phyloP scores from a whole-genome alignment of 2,888 invertebrate genomes.

The Drosophila melanosoma region DNA sequence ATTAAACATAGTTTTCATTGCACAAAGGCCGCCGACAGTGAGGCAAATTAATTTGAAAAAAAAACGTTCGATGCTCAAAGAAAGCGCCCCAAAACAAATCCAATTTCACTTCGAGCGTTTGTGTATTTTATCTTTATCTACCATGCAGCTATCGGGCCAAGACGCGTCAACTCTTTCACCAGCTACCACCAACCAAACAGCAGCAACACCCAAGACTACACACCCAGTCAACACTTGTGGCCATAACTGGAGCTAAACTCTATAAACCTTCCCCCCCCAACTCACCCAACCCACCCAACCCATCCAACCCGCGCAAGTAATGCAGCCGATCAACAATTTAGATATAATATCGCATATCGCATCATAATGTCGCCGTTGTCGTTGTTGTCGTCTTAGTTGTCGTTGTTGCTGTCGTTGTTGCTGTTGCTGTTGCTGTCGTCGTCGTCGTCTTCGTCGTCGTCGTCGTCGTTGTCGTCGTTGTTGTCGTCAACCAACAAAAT shows the following conservation, averaged over 20 bases:
- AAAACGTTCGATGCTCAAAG: conserved; percentile 56
- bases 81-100: conserved; percentile 79
- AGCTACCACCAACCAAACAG: conserved; percentile 36
- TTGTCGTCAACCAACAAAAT: conserved; percentile 50
- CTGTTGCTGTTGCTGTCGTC: conserved; percentile 29
- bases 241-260: conserved; percentile 74
- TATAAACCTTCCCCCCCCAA: neutral
- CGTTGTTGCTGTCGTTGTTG: conserved; percentile 32
- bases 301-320: conserved; percentile 43
- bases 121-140: conserved; percentile 68
- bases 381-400: conserved; percentile 37
- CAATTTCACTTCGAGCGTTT: conserved; percentile 71
- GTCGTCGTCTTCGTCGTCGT: conserved; percentile 15
- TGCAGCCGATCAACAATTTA: conserved; percentile 81
- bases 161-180: conserved; percentile 71
- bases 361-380: conserved; percentile 73
- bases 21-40: conserved; percentile 73
- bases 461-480: conserved; percentile 14
- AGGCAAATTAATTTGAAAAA: conserved; percentile 75
- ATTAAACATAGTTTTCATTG: conserved; percentile 82
- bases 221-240: conserved; percentile 49
- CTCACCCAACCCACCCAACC: too few relatives aligned
- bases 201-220: conserved; percentile 67
- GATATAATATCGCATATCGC: conserved; percentile 82
- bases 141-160: conserved; percentile 52